A percentile compares a stretch with the other conserved stretches of the same genome.
Evolutionary conservation across 2,888 invertebrate genomes (phyloP).

Genomic region (Schrankia costaestrigalis): DNA sequence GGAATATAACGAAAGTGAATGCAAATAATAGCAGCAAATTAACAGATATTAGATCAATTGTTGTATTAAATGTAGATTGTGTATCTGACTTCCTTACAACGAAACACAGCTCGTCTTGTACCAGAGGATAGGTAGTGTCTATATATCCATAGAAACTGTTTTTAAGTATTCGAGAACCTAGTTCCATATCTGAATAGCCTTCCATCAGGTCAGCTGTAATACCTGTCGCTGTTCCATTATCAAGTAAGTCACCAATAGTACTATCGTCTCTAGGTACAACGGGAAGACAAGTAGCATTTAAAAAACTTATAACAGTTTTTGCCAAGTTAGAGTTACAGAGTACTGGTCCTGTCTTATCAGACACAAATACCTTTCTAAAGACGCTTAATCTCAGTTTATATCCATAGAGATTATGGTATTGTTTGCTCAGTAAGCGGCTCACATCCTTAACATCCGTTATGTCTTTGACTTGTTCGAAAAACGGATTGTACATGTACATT

Average conservation of each 20-base stretch:
- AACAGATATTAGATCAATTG: constrained; percentile 55
- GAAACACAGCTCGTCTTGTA: constrained; percentile 79
- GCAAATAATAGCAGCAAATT: constrained; percentile 50
- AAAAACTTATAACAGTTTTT: constrained; percentile 46
- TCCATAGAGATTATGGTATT: constrained; percentile 60
- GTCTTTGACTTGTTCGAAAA: constrained; percentile 59
- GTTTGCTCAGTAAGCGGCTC: constrained; percentile 37
- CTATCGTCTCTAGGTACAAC: constrained; percentile 60
- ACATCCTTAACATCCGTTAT: constrained; percentile 61
- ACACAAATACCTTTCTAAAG: constrained; percentile 55
- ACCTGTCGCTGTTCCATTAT: constrained; percentile 70
- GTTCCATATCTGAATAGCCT: constrained; percentile 77
- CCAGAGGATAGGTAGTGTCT: constrained; percentile 75
- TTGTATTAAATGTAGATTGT: constrained; percentile 72
- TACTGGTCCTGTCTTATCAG: constrained; percentile 50
- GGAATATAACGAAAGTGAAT: constrained; percentile 45
- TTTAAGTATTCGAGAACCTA: constrained; percentile 77
- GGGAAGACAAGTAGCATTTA: constrained; percentile 66
- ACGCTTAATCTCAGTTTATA: constrained; percentile 57
- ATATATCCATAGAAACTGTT: constrained; percentile 70
- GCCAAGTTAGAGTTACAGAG: constrained; percentile 56
- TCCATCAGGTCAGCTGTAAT: constrained; percentile 66
- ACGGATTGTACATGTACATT: constrained; percentile 77
- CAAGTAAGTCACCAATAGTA: constrained; percentile 65
- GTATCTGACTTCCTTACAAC: constrained; percentile 71